These are phyloP conservation scores for Premnoplex brunnescens DNA, from an alignment of 2,797 vertebrate genomes.

Conservation along the genomic window DNA sequence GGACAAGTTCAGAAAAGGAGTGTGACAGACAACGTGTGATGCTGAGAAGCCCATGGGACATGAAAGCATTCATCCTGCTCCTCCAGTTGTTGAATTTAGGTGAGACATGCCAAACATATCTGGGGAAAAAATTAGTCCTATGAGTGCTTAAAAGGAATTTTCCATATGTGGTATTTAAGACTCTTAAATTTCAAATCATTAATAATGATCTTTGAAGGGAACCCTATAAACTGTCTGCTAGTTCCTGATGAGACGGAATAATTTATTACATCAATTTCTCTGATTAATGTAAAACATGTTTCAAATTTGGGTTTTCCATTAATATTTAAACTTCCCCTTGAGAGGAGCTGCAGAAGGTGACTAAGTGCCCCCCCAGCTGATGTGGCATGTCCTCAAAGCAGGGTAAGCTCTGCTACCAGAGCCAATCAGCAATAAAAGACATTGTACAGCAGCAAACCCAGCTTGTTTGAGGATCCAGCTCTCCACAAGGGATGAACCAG, in stretches of 20 bases:
- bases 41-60: not conserved
- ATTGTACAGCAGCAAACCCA: not conserved
- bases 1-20: not conserved
- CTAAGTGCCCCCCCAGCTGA: not conserved
- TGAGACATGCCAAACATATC: not conserved
- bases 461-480: not conserved
- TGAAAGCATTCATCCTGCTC: not conserved
- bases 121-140: not conserved
- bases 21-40: accelerated
- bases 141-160: not conserved
- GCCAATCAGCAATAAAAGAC: not conserved
- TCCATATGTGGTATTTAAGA: not conserved
- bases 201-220: conserved; percentile 29
- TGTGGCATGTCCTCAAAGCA: not conserved
- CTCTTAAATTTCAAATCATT: not conserved
- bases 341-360: not conserved
- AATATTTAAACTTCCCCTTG: conserved; percentile 40
- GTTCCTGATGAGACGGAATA: conserved; percentile 20
- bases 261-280: conserved; percentile 47
- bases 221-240: not conserved
- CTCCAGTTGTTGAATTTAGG: not conserved
- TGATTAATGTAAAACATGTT: conserved; percentile 33
- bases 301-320: conserved; percentile 40
- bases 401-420: not conserved
- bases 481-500: not conserved